Evolutionary conservation across 37 sponge, comb jelly and placozoan species (phyloP).

Genomic region (Cliona cf. orientalis): DNA sequence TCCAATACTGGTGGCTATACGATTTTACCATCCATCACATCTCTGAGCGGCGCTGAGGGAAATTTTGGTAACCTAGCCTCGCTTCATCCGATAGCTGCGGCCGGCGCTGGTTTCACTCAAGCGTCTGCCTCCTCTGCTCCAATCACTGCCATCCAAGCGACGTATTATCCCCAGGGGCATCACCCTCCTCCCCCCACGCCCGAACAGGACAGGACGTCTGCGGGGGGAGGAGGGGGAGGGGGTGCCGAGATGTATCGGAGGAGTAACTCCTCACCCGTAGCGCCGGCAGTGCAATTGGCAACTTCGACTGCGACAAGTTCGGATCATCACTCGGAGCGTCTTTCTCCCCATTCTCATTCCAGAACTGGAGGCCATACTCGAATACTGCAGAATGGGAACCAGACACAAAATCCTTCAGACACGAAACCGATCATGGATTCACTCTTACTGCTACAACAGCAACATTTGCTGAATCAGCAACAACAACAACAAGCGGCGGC

Average conservation of each 20-base stretch:
- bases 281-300: neutral
- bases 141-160: neutral
- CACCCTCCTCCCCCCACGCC: neutral
- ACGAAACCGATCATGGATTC: neutral
- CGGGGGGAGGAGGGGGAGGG: neutral
- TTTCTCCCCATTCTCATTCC: neutral
- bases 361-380: neutral
- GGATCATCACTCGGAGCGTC: neutral
- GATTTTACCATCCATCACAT: conserved; percentile 37
- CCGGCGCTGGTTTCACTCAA: too few species aligned
- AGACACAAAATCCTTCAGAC: neutral
- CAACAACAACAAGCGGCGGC: neutral
- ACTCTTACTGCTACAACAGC: neutral
- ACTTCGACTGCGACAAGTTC: neutral
- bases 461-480: neutral
- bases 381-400: conserved; percentile 8
- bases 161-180: neutral
- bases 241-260: neutral
- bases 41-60: neutral
- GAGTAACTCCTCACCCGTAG: neutral
- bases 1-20: conserved; percentile 31
- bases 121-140: too few species aligned
- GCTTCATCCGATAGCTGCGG: too few species aligned
- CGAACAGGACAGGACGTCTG: neutral
- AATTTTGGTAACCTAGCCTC: neutral